Evolutionary conservation across 2,888 invertebrate species (phyloP), one percentile per base, ranked within the genome.

Genomic region (Toxonevra muliebris): DNA sequence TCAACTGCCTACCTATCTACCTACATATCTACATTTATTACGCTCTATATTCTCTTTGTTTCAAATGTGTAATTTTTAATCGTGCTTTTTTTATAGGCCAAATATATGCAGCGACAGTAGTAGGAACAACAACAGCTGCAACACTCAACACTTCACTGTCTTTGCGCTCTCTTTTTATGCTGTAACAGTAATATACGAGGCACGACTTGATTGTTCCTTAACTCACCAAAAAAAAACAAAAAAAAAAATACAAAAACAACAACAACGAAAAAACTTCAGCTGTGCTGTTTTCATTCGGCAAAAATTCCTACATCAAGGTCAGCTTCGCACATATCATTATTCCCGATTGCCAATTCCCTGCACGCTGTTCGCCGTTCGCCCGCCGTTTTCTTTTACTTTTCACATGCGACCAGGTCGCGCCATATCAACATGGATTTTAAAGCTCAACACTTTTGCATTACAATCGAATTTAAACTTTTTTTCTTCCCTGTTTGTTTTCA

Each of bases 301-400:
- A 57, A n/a, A 66, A 61, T 57, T 55, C 43, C 19, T 30, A 48
- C 52, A 43, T 59, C 67, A 67, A 67, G 67, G 63, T 67, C 67
- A 63, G 63, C 63, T 67, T 67, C 62, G 53, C 58, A 59, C 67
- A 66, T 53, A 52, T 63, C 52, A 52, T 66, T 57, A 61, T 61
- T 20, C 42, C 20, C 7, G 30, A 30, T 30, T 30, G 30, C 30
- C 30, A 30, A 30, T 30, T 10, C 15, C 17, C 55, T n/a, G 55
- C 19, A 12, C 20, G 20, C 19, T 54, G 54, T n/a, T 20, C 55
- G 30, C 19, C 54, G 15, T 19, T 19, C 54, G 54, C 17, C 13
- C 13, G 15, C 13, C 54, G 15, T 7, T 20, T 1, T 9, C n/a
- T n/a, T n/a, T n/a, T n/a, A 30, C 30, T 30, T 30, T 13, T n/a